A percentile compares a stretch with the other conserved stretches of the same genome.
Evolutionary conservation across 1,140 invertebrate species (phyloP).

Genomic region (Conus ventricosus): DNA sequence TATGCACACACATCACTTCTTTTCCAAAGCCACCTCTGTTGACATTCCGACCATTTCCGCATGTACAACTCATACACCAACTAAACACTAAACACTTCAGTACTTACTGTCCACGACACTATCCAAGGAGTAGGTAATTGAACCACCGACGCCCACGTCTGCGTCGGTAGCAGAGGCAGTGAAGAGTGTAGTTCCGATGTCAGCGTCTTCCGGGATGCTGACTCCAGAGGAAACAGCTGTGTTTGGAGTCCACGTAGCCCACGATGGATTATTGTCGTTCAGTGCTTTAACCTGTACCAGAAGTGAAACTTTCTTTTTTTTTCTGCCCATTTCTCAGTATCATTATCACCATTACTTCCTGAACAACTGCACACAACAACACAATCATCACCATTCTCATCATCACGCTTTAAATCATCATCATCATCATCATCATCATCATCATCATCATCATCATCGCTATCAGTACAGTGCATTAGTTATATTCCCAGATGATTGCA

Average conservation of each 20-base stretch:
- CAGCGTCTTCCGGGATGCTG: constrained; percentile 41
- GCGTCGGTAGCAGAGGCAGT: constrained; percentile 54
- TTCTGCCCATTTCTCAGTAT: too few species aligned
- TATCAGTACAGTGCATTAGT: too few species aligned
- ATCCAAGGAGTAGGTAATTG: constrained; percentile 42
- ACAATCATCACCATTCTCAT: too few species aligned
- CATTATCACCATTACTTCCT: too few species aligned
- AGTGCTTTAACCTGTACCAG: constrained; percentile 79
- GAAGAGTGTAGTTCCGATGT: constrained; percentile 47
- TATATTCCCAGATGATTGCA: too few species aligned
- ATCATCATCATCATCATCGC: too few species aligned
- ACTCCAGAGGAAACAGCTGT: constrained; percentile 17
- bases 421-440: too few species aligned
- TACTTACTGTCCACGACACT: constrained; percentile 79
- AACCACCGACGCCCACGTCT: constrained; percentile 46
- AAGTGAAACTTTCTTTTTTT: background rate
- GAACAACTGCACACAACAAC: too few species aligned
- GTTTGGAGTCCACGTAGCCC: constrained; percentile 48
- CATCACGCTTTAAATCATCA: too few species aligned
- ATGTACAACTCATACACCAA: background rate
- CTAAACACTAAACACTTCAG: constrained; percentile 55
- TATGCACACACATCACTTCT: too few species aligned
- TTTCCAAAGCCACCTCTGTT: too few species aligned
- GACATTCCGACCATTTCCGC: background rate
- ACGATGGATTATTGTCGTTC: constrained; percentile 53